Evolutionary conservation across 2,113 vertebrate genomes (phyloP).

Genomic region (Cheirogaleus medius): DNA sequence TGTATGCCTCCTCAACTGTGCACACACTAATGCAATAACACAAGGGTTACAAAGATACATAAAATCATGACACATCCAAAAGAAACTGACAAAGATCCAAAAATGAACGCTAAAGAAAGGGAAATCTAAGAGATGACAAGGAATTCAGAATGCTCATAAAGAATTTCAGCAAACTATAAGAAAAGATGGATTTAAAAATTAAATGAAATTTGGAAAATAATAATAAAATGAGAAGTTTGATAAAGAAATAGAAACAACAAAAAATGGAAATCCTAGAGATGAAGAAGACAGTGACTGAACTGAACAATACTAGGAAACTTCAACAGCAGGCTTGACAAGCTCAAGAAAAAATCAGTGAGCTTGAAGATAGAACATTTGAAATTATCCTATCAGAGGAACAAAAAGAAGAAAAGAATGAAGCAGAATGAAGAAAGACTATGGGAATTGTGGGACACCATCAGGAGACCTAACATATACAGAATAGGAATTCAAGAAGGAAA

Average conservation of each 20-base stretch:
- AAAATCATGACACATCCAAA: neutral
- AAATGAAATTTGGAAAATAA: neutral
- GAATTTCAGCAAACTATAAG: neutral
- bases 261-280: neutral
- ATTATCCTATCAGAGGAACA: neutral
- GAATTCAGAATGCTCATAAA: neutral
- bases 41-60: neutral
- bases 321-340: neutral
- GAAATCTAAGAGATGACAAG: neutral
- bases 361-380: neutral
- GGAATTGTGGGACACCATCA: neutral
- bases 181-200: neutral
- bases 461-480: neutral
- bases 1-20: neutral
- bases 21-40: neutral
- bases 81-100: neutral
- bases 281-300: neutral
- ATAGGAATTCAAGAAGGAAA: neutral
- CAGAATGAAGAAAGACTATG: neutral
- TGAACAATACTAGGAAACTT: neutral
- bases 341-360: neutral
- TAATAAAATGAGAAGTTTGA: neutral
- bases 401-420: neutral
- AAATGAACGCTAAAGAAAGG: neutral
- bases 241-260: neutral